Evolutionary conservation across 2,797 vertebrate species (phyloP).

Genomic region (Coccyzus lansbergi): DNA sequence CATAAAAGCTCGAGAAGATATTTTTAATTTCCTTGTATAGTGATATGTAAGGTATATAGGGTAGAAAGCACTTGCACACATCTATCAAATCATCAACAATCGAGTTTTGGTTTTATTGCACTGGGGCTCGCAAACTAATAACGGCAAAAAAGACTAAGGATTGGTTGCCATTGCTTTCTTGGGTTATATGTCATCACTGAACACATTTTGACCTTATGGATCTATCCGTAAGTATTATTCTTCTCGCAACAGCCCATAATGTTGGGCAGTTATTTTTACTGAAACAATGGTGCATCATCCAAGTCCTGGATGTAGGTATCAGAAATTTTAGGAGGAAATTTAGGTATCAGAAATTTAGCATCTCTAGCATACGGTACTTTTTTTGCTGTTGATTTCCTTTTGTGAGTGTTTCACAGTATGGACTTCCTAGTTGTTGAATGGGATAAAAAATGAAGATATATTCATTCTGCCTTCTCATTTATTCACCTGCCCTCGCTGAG

Average conservation of each 20-base stretch:
- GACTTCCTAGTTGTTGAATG: neutral
- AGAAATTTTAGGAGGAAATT: neutral
- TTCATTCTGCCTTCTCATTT: neutral
- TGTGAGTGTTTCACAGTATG: neutral
- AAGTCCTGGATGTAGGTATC: neutral
- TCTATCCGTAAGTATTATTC: neutral
- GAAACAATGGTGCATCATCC: neutral
- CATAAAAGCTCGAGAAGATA: neutral
- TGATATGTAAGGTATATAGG: rapidly evolving
- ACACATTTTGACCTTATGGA: neutral
- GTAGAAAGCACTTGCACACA: neutral
- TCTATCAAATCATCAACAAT: neutral
- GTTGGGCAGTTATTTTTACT: neutral
- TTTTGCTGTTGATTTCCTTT: neutral
- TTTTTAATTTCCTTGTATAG: neutral
- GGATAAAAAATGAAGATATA: neutral
- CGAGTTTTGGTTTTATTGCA: neutral
- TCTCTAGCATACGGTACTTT: neutral
- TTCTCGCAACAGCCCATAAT: neutral
- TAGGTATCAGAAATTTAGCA: neutral
- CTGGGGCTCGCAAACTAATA: neutral
- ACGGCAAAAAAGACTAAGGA: neutral
- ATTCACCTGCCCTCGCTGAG: neutral
- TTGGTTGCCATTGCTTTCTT: neutral
- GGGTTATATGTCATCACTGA: neutral